phyloP scores from a whole-genome alignment of 2,113 vertebrate species.

The Ovis canadensis region DNA sequence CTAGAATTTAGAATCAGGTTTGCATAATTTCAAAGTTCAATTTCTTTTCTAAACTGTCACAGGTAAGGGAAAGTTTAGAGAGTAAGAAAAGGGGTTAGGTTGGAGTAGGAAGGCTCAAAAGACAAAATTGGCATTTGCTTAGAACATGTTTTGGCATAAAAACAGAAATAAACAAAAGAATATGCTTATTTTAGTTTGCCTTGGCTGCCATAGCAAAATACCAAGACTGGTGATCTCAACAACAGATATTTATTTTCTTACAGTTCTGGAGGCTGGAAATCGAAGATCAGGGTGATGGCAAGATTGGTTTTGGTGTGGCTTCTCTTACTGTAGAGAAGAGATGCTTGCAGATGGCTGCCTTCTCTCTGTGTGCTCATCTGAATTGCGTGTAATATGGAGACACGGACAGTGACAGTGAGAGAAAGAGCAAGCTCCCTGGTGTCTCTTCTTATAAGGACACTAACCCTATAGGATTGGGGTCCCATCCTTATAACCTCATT shows the following conservation, averaged over 20 bases:
- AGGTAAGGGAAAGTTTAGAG: not conserved
- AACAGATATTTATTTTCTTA: not conserved
- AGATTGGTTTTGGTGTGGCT: not conserved
- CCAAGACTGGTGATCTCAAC: not conserved
- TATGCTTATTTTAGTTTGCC: not conserved
- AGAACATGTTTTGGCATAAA: not conserved
- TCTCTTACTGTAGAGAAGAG: not conserved
- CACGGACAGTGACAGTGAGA: not conserved
- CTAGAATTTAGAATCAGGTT: slow-evolving; percentile 2
- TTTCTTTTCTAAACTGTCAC: not conserved
- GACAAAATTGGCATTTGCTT: not conserved
- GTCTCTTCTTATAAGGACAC: not conserved
- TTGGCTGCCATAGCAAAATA: not conserved
- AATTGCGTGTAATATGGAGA: not conserved
- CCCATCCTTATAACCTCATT: not conserved
- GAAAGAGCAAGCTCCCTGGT: not conserved
- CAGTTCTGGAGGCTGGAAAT: not conserved
- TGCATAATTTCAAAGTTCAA: not conserved
- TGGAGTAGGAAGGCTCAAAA: not conserved
- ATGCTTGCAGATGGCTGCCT: not conserved
- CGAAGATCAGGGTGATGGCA: not conserved
- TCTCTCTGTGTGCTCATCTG: not conserved
- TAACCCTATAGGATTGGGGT: not conserved
- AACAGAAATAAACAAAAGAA: not conserved
- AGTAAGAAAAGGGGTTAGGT: not conserved